Base-by-base conservation (phyloP, 2,888 invertebrate genomes). In the Tridacna crocea region DNA sequence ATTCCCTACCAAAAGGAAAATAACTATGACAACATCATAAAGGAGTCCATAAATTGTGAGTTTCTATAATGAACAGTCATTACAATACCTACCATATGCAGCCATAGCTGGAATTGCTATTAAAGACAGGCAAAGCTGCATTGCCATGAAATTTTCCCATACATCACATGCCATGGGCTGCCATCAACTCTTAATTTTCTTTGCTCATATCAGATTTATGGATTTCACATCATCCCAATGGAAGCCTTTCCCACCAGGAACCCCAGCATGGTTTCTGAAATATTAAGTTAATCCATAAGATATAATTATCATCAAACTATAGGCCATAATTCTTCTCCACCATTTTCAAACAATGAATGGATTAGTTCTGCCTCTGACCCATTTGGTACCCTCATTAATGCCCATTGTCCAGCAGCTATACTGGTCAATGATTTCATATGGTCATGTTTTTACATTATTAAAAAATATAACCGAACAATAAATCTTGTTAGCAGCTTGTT, bases 211-310 rank as follows among this genome's bases (percentile, higher is more conserved):
- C 61, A 61, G 61, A 61, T 61, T 61, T 61, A 61, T 61, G 61
- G 61, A 61, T 61, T 61, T 13, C 13, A 13, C 26, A 24, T 22
- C 61, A 61, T 61, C 26, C 61, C 61, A 61, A 61, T 61, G 61
- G 61, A 24, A 19, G 61, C 22, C 36, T 61, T n/a, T 61, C 61
- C 24, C 61, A 61, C 26, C 61, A 61, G 61, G 61, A 22, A 24
- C n/a, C 61, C 61, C 24, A 24, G 61, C 61, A 61, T 61, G 61
- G 61, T 13, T 61, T 24, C 61, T 22, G 24, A 61, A 61, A 61
- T 61, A 61, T 61, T 61, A 61, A 61, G 22, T 61, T 61, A 61
- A 61, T 61, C 61, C 61, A 24, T 61, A 13, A 61, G 61, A 24
- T 61, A 61, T 61, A 61, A 61, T 61, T 24, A 22, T 61, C 61